Percentiles rank a stretch among this genome's conserved stretches.
Conservation (phyloP, 2,113 vertebrate genomes). For the Otus sunia region DNA sequence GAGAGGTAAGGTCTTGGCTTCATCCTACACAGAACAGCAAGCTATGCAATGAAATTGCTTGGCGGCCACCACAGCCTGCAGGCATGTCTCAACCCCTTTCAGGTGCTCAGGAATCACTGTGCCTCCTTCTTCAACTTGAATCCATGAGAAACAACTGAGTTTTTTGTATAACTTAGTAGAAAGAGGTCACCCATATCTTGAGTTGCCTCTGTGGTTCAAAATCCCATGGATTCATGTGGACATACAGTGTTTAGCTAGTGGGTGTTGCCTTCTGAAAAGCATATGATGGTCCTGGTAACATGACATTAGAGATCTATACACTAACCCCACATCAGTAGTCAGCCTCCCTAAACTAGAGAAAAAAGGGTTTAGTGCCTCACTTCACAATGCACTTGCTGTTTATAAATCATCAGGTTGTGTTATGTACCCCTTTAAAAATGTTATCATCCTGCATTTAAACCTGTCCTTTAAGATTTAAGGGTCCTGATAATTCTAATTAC, state of each 20-base stretch:
- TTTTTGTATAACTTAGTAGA: background rate
- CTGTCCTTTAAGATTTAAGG: slow-evolving; percentile 55
- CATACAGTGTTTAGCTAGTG: background rate
- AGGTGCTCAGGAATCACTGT: background rate
- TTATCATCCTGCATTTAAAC: slow-evolving; percentile 58
- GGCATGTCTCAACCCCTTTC: background rate
- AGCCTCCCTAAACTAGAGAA: background rate
- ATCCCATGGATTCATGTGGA: background rate
- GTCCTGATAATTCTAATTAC: slow-evolving; percentile 59
- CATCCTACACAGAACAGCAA: background rate
- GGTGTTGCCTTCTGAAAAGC: background rate
- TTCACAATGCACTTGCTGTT: background rate
- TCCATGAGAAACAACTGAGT: background rate
- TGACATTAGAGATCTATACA: background rate
- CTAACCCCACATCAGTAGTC: background rate
- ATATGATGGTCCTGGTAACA: background rate
- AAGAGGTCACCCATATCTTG: background rate
- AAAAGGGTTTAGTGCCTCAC: background rate
- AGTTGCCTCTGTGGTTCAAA: background rate
- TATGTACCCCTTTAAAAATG: slow-evolving; percentile 46
- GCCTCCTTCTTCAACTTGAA: background rate
- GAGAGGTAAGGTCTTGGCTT: background rate
- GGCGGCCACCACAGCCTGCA: background rate
- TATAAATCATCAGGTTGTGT: background rate
- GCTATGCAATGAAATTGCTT: background rate